Base-by-base conservation (phyloP, 2,888 invertebrate genomes). In the Apotomis capreana region DNA sequence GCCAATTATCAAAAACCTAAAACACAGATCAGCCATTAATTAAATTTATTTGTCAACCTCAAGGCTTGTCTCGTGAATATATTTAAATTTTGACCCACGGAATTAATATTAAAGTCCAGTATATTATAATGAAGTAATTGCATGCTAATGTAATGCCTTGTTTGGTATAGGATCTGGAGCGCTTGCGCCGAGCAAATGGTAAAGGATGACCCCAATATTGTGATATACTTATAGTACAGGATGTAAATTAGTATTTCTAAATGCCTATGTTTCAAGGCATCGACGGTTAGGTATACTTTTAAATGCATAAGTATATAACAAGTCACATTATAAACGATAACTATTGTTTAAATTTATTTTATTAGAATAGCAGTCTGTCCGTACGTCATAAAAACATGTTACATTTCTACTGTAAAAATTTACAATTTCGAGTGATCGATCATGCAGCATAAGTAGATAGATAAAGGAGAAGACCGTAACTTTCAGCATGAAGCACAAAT, bases 121-220 rank as follows among this genome's bases (percentile, higher is more conserved):
- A 65, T 55, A 64, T 40, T 44, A 64, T 64, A 64, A 57, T 65
- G 65, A 65, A 65, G 65, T 65, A 55, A 65, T 65, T 65, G 57
- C 65, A 65, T 65, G 65, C 65, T 57, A 65, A 65, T 65, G 26
- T 65, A 65, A 55, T 15, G n/a, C 65, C 65, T 26, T 65, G 26
- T 65, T 65, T 57, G 55, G 65, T 57, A 36, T 65, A 65, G 65
- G 65, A 65, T 65, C 65, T 64, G 55, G 64, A 64, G 54, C 64
- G 44, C 44, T 37, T 9, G 46, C 26, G 46, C 26, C 62, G 15
- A 44, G 55, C 57, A 65, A 65, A 65, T 65, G 57, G 57, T 55
- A 57, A 46, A 57, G 55, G 65, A 65, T 57, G 65, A 65, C 65
- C 65, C 65, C 65, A n/a, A 65, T 65, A 57, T 55, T 46, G 55